phyloP scores from a whole-genome alignment of 2,888 invertebrate species.

The Magallana nippona region DNA sequence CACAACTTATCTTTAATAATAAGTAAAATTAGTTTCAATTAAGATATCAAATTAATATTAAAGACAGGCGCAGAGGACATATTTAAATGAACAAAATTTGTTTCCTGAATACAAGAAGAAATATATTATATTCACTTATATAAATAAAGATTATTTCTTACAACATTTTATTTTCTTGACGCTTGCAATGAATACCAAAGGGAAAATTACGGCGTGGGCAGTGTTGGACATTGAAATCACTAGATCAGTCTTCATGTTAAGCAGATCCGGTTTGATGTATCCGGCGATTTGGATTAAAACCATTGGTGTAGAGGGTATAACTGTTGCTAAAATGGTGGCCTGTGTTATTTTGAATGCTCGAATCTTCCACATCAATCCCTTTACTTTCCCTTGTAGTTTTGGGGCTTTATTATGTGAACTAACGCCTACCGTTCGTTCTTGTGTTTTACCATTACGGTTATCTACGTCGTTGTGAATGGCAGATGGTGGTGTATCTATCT shows the following conservation, averaged over 20 bases:
- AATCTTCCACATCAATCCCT: background rate
- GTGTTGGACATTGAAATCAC: background rate
- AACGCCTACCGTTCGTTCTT: too few relatives aligned
- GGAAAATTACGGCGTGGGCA: background rate
- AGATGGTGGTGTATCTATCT: too few relatives aligned
- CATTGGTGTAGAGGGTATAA: background rate
- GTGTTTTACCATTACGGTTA: too few relatives aligned
- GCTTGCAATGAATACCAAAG: background rate
- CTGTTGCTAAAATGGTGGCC: background rate
- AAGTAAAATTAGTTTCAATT: too few relatives aligned
- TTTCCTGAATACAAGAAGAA: too few relatives aligned
- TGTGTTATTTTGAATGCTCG: background rate
- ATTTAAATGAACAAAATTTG: too few relatives aligned
- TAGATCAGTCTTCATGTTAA: background rate
- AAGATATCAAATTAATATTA: too few relatives aligned
- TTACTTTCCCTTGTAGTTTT: background rate
- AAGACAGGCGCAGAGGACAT: too few relatives aligned
- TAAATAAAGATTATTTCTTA: background rate
- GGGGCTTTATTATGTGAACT: background rate
- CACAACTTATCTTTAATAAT: too few relatives aligned
- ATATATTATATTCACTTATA: too few relatives aligned
- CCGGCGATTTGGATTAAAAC: background rate
- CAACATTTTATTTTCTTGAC: background rate
- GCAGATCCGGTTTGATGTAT: background rate
- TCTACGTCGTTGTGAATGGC: too few relatives aligned